Evolutionary conservation across 2,113 vertebrate genomes (phyloP), one percentile per base, ranked within the genome.

Genomic region (Bufo bufo): DNA sequence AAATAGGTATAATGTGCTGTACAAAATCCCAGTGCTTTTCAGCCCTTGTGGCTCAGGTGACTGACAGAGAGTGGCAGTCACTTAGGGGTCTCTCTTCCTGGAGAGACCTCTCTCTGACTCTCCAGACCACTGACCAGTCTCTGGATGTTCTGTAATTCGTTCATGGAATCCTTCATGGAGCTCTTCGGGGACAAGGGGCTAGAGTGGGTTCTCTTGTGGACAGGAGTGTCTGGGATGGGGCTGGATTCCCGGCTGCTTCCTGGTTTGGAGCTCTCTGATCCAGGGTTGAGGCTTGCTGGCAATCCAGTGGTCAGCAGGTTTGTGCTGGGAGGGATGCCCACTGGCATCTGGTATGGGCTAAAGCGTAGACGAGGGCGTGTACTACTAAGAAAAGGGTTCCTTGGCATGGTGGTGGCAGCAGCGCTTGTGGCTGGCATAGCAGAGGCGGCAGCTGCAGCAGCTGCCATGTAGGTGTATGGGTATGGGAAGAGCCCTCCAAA

Each of bases 391-490:
- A 99, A 99, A 12, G 98, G 98, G 89, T 98, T 99, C 91, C 98
- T 95, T 92, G 97, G 97, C 2, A 99, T 95, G 0, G 97, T 96
- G 89, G 94, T 94, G 0, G 92, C 89, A 0, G 92, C 88, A 16
- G 96, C 93, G 85, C 95, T 96, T 93, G 94, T 95, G 77, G 96
- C 95, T 0, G 98, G 97, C 88, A 98, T 93, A 58, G 97, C 97
- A 0, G 98, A 98, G 56, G 98, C 97, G 0, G 98, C 97, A 0
- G 98, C 98, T 0, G 98, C 98, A 0, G 98, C 98, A 0, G 98
- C 98, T 0, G 98, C 98, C 98, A 99, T 99, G 93, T 99, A 99
- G 91, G 98, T 99, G 94, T 99, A 99, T 0, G 98, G 97, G 85
- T 99, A 99, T 3, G 98, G 98, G 92, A 99, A 99, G 65, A 99